Base-by-base conservation (phyloP, 2,113 vertebrate species). In the Camelus bactrianus region DNA sequence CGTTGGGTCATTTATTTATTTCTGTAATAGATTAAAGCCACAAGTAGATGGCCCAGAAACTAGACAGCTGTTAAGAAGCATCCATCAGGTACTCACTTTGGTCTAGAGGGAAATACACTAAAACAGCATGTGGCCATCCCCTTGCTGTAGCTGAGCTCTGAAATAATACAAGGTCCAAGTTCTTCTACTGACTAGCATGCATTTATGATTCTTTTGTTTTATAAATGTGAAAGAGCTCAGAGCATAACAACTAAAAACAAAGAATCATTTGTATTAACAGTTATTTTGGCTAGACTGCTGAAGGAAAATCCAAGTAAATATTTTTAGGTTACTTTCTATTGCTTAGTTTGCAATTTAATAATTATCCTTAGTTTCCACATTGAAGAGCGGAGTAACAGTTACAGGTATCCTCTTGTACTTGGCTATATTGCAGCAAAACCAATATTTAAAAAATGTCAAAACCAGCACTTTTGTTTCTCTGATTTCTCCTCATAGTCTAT, bases 401-500 rank as follows among this genome's bases (percentile, higher is more conserved):
- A 46, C 7, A 84, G 10, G 14, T 80, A n/a, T 20, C 11, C 22
- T 79, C 17, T 93, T 82, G 15, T 56, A 20, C 32, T 67, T 84
- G 62, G 87, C 9, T 46, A 83, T 84, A 88, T 76, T 24, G 79
- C 35, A 87, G 35, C 0, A 77, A 64, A 93, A 94, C 11, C 1
- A 62, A 48, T 64, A 42, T 17, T 54, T 62, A 79, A n/a, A 65
- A 92, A 89, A 48, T n/a, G 77, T 77, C 32, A 84, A 96, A 89
- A 26, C 8, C 24, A 76, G 16, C 46, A 76, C 65, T 95, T 75
- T 92, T 88, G 8, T 73, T 93, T 91, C 2, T 38, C 73, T 72
- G 42, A 75, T 60, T 86, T n/a, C 16, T 95, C 20, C 15, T 32
- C 64, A 80, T 30, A 64, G 8, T 70, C 42, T 38, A 64, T n/a